Base-by-base conservation (phyloP, 2,888 invertebrate species). In the Dasysyrphus albostriatus region DNA sequence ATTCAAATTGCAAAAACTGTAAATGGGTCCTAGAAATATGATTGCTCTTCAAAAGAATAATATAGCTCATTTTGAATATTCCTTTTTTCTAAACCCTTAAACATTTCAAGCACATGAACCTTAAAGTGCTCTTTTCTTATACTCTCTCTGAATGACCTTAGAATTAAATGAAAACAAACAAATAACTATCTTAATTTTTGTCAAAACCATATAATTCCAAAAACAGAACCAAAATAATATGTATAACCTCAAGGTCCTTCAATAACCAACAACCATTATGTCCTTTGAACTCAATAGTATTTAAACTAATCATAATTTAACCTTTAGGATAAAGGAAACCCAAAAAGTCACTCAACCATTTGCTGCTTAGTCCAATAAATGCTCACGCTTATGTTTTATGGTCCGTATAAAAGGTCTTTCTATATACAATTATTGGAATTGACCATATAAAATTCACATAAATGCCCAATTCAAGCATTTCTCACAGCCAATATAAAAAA, bases 351-450 rank as follows among this genome's bases (percentile, higher is more conserved):
- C 39, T 69, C 54, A 69, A 69, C 51, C 69, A 69, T 54, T 54
- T 69, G 29, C 39, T 69, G 19, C 24, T 69, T 54, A 47, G 56
- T 16, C 65, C 75, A 37, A 56, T 76, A 39, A 32, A 19, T 39
- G 37, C 34, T 69, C 61, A 16, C 63, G 65, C 76, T 59, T 39
- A 12, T n/a, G 12, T 59, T 75, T 29, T 65, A 82, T 72, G 24
- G 76, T 56, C 76, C 63, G 42, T 70, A 70, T 56, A 14, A 47
- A 82, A 82, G 63, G 63, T 39, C 47, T 37, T 51, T 42, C 32
- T 39, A 59, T 39, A 59, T 3, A 39, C 49, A 82, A 76, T 82
- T 59, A 58, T 69, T 69, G n/a, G 69, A 70, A 72, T 82, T 51
- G 47, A 75, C 54, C 75, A 69, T 70, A 63, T 54, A 54, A 63